Evolutionary conservation across 2,888 invertebrate species (phyloP), one percentile per base, ranked within the genome.

Genomic region (Mystacides longicornis): DNA sequence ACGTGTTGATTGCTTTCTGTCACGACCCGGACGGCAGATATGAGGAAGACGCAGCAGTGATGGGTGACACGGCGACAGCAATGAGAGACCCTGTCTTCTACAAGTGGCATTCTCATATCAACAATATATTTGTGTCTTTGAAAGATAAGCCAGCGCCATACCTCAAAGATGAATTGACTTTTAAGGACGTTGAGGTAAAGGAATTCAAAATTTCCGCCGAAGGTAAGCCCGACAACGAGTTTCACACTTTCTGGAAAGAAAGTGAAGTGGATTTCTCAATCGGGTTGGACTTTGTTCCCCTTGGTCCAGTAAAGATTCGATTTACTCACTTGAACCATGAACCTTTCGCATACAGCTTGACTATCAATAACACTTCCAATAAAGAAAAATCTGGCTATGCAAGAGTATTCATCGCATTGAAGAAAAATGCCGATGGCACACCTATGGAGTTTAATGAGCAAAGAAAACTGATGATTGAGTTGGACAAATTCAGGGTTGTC

Each of bases 81-180:
- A 90, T 92, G 89, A 79, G 91, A 51, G 92, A 92, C 70, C 91
- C 92, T 0, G 75, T 88, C 60, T 92, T 92, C 75, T 92, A 89
- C 73, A 83, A 89, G 65, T 90, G 87, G 88, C 92, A 92, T 66
- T 82, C 83, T 1, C 87, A 81, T 67, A 78, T 91, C 47, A 87
- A 91, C 64, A 80, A 83, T 60, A 69, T 87, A 21, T 91, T 88
- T 77, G 82, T 83, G 62, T 81, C 81, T 62, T 82, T 82, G 69
- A 91, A 92, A 68, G 68, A 73, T 3, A 72, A 74, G 0, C 3
- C 64, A 1, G 62, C 63, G 5, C 60, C 64, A 2, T 71, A 70
- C 58, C 63, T 64, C 0, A 23, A 54, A 5, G 55, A 60, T 3
- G 59, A 65, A 54, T 64, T 67, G 45, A 52, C 52, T 2, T 62